Percentiles rank a stretch among this genome's conserved stretches.
These are phyloP conservation scores for Cheilinus undulatus DNA, from an alignment of 2,113 vertebrate genomes.

Conservation along the genomic window DNA sequence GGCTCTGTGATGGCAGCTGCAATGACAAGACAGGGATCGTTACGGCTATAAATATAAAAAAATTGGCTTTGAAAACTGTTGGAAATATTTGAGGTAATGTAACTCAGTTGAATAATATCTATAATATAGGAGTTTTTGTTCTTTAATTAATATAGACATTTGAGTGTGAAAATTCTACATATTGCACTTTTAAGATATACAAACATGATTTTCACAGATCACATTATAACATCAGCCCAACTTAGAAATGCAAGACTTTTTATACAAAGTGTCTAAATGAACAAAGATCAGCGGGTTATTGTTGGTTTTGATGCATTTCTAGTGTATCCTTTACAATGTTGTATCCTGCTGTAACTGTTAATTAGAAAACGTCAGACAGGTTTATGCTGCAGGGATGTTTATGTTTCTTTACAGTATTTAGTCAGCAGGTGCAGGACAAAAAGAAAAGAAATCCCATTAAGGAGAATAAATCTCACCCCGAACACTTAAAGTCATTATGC, in stretches of 20 bases:
- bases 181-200: slow-evolving; percentile 3
- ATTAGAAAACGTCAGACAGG: not conserved
- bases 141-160: too few relatives aligned
- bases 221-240: slow-evolving; percentile 12
- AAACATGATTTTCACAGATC: slow-evolving; percentile 20
- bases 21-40: too few relatives aligned
- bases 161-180: too few relatives aligned
- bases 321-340: slow-evolving; percentile 16
- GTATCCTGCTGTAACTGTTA: not conserved
- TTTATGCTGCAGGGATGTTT: not conserved
- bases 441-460: not conserved
- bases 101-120: too few relatives aligned
- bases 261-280: not conserved
- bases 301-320: not conserved
- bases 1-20: too few relatives aligned
- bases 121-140: too few relatives aligned
- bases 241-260: not conserved
- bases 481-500: not conserved
- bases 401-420: not conserved
- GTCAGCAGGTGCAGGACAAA: not conserved
- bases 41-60: too few relatives aligned
- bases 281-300: not conserved
- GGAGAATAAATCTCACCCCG: not conserved
- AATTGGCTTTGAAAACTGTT: too few relatives aligned
- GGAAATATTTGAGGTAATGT: too few relatives aligned